phyloP scores from a whole-genome alignment of 2,797 vertebrate species.

The Bovichtus variegatus region DNA sequence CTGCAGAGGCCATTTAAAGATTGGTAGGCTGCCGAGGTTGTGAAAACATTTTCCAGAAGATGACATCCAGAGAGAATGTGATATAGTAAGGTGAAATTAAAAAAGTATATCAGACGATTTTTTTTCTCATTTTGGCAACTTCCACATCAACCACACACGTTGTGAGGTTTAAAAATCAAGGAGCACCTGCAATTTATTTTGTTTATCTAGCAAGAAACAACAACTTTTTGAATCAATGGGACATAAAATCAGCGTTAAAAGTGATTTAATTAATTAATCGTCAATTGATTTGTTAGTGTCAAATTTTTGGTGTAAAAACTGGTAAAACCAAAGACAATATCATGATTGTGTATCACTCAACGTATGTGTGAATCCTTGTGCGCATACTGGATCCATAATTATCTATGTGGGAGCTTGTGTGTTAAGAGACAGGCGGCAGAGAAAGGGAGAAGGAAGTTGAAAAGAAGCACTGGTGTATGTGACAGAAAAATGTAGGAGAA shows the following conservation, averaged over 20 bases:
- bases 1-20: background rate
- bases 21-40: background rate
- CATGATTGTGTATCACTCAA: background rate
- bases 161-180: background rate
- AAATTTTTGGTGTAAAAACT: background rate
- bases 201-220: background rate
- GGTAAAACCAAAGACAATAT: background rate
- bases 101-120: background rate
- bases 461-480: constrained; percentile 28
- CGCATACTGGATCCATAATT: background rate
- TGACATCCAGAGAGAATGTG: background rate
- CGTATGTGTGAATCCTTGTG: background rate
- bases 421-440: background rate
- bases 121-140: background rate
- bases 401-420: background rate
- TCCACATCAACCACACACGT: background rate
- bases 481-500: constrained; percentile 42
- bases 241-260: background rate
- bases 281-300: too few relatives aligned
- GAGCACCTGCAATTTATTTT: background rate
- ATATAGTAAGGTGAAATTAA: background rate
- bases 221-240: background rate
- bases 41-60: background rate
- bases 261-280: background rate
- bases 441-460: constrained; percentile 21